Conservation (phyloP, 2,113 vertebrate species). For the Geothlypis trichas region DNA sequence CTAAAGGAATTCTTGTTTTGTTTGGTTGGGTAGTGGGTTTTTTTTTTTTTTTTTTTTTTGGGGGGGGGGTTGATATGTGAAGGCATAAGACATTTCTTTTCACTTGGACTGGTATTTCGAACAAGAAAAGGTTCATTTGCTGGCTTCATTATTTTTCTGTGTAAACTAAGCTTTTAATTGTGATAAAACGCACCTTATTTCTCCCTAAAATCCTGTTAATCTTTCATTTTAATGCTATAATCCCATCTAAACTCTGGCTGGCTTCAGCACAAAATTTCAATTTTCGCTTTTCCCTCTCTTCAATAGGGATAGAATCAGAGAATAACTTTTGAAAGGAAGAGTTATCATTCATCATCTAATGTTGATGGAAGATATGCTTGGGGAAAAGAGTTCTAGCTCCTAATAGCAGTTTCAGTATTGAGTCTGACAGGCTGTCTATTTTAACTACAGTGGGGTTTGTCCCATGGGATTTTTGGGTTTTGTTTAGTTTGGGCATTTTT, state of each 20-base stretch:
- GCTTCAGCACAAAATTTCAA: not conserved
- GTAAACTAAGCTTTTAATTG: not conserved
- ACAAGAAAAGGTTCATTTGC: not conserved
- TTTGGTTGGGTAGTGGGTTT: not conserved
- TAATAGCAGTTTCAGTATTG: not conserved
- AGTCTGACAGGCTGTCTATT: not conserved
- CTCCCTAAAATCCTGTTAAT: not conserved
- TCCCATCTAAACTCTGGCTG: not conserved
- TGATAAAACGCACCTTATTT: not conserved
- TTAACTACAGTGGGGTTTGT: accelerated
- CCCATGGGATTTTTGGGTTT: not conserved
- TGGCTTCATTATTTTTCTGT: not conserved
- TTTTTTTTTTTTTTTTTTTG: too few relatives aligned
- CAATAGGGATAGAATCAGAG: not conserved
- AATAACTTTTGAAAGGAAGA: not conserved
- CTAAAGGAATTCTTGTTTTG: not conserved
- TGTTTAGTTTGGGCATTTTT: not conserved
- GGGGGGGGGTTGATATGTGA: too few relatives aligned
- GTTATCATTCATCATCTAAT: not conserved
- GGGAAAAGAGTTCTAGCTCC: not conserved
- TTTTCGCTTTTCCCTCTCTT: not conserved
- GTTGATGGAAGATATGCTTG: not conserved
- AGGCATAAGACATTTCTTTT: not conserved
- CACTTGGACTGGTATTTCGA: not conserved
- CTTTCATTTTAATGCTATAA: not conserved